Evolutionary conservation across 2,888 invertebrate genomes (phyloP), one percentile per base, ranked within the genome.

Genomic region (Plemyria rubiginata): DNA sequence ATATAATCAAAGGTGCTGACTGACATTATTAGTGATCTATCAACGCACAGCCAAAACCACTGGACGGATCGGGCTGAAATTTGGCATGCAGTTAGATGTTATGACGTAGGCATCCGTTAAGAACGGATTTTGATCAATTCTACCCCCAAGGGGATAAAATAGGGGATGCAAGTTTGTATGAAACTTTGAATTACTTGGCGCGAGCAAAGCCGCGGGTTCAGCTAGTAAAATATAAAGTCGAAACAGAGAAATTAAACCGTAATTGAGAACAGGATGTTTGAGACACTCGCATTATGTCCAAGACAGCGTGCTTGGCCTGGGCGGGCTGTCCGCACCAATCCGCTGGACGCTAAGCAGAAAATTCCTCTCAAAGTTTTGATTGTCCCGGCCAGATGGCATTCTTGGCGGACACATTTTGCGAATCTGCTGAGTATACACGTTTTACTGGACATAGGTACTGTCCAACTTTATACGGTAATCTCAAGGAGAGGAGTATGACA

Each of bases 311-410:
- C 60, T 66, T 68, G 72, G 69, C 65, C 65, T 64, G 62, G 68
- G 70, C 62, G 62, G 70, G 71, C 84, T 84, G 86, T 87, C 87
- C 80, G 71, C 71, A 70, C 82, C 87, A 88, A 85, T 85, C 82
- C 80, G 74, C 78, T 83, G 85, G 88, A 88, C 87, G 83, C 82
- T 87, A 84, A 91, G 85, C 90, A 91, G 91, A 91, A 92, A 92
- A 92, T 92, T 88, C 88, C 90, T 76, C 79, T 82, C 81, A 87
- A 93, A 93, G 92, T 93, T 93, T 93, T 92, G 93, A 93, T 93
- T 93, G 92, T 92, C 89, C 87, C 81, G 82, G 86, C 87, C 93
- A 92, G 90, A 86, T 89, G 92, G 88, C 92, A 89, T 91, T 90
- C 91, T 87, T 87, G 81, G 76, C 76, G 83, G 84, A 86, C 87